Base-by-base conservation (phyloP, 1,140 invertebrate genomes). In the Drosophila sucinea region DNA sequence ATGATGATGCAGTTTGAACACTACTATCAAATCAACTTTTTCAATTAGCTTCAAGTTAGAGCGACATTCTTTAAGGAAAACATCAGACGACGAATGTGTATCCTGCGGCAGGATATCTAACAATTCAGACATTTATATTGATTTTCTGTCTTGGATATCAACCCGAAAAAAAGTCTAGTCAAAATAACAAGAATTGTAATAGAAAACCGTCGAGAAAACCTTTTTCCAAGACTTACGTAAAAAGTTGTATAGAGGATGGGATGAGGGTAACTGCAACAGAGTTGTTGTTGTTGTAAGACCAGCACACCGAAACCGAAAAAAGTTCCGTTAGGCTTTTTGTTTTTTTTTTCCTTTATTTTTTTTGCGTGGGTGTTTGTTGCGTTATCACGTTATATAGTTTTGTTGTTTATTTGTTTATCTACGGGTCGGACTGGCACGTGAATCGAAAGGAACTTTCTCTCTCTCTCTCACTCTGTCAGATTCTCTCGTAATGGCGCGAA, bases 61-160 rank as follows among this genome's bases (percentile, higher is more conserved):
- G 57, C 60, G 30, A 47, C 51, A 32, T 35, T 41, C 23, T 25
- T 56, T 25, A 44, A n/a, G 23, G 33, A 10, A 47, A 33, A 32
- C 33, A 41, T 1, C 38, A 47, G 35, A 47, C 35, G 35, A 47
- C 35, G 40, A 44, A 61, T 35, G 51, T 75, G 70, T 65, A 60
- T 78, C 70, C 67, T 75, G 67, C 41, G 77, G 29, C 63, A 63
- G 60, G 67, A 72, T 61, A 60, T 56, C 17, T 58, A 25, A 44
- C 35, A 77, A 67, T 61, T 47, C 30, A 76, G 60, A 57, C 32
- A 17, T 33, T 17, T 33, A 67, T 86, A 86, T 86, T 82, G 82
- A 86, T 86, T 86, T 86, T 86, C 76, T 86, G 73, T 76, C 62
- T 69, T 57, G 7, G 63, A 64, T 33, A 23, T 1, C 30, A 54